Percentiles rank a stretch among this genome's conserved stretches.
These are phyloP conservation scores for Epirrhoe tristata DNA, from an alignment of 2,888 invertebrate genomes.

Conservation along the genomic window DNA sequence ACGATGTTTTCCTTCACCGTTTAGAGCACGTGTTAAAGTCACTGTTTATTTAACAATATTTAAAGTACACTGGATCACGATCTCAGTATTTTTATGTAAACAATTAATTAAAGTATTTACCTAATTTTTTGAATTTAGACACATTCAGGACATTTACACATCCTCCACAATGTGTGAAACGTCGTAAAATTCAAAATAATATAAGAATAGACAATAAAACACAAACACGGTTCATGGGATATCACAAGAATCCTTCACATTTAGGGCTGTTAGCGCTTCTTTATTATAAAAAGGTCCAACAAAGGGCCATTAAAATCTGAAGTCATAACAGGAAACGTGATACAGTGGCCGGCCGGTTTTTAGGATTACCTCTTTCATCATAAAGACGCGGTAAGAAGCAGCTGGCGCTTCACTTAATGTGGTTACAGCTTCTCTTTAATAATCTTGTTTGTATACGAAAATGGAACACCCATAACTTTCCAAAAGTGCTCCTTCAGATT, in stretches of 20 bases:
- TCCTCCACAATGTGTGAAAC: slow-evolving; percentile 58
- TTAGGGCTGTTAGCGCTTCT: slow-evolving; percentile 73
- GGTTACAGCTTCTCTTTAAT: slow-evolving; percentile 82
- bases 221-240: slow-evolving; percentile 53
- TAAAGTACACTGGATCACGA: too few relatives aligned
- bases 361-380: slow-evolving; percentile 78
- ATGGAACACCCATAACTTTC: slow-evolving; percentile 72
- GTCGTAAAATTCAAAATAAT: slow-evolving; percentile 58
- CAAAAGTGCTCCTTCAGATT: slow-evolving; percentile 55
- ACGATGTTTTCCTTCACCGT: too few relatives aligned
- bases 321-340: slow-evolving; percentile 85
- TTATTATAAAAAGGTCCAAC: slow-evolving; percentile 74
- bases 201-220: slow-evolving; percentile 66
- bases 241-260: slow-evolving; percentile 64
- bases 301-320: slow-evolving; percentile 80
- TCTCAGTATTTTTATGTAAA: too few relatives aligned
- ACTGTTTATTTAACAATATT: too few relatives aligned
- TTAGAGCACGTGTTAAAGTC: too few relatives aligned
- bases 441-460: slow-evolving; percentile 81
- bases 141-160: slow-evolving; percentile 39
- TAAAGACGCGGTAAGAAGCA: slow-evolving; percentile 77
- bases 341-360: slow-evolving; percentile 71
- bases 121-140: background rate
- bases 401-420: slow-evolving; percentile 81
- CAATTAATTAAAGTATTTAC: too few relatives aligned